phyloP scores from a whole-genome alignment of 1,140 invertebrate species.

The Scylla paramamosain region DNA sequence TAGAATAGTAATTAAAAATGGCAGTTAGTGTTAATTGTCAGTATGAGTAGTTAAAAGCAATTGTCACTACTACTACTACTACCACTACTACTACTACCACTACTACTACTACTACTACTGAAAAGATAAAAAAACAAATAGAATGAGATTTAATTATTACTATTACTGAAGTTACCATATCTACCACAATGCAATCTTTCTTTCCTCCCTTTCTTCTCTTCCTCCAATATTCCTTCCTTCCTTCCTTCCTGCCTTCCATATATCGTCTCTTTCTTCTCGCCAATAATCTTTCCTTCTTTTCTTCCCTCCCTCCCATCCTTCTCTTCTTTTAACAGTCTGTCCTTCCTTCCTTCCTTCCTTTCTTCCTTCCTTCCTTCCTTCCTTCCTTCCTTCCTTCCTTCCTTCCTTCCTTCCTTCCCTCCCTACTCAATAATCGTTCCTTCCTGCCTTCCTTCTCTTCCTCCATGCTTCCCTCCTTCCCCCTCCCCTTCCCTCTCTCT shows the following conservation, averaged over 20 bases:
- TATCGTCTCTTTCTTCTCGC: too few species aligned
- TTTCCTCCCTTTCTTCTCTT: too few species aligned
- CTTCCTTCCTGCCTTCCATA: background rate
- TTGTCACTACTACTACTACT: background rate
- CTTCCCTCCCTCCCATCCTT: too few species aligned
- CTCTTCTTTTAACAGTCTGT: background rate
- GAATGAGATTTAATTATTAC: background rate
- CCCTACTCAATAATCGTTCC: background rate
- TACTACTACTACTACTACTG: slow-evolving; percentile 23
- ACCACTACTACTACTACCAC: slow-evolving; percentile 11
- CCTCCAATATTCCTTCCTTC: background rate
- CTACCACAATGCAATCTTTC: background rate
- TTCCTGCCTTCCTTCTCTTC: too few species aligned
- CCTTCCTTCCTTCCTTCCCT: slow-evolving; percentile 36
- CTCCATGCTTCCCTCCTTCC: too few species aligned
- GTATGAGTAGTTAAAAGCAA: background rate
- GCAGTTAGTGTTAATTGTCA: too few species aligned
- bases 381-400: slow-evolving; percentile 35
- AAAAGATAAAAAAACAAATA: background rate
- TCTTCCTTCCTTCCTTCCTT: slow-evolving; percentile 17
- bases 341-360: slow-evolving; percentile 38
- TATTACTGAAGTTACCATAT: background rate
- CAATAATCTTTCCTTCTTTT: too few species aligned
- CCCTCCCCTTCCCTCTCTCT: too few species aligned
- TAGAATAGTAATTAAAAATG: too few species aligned